phyloP scores from a whole-genome alignment of 2,888 invertebrate species.

The Acrobasis suavella region DNA sequence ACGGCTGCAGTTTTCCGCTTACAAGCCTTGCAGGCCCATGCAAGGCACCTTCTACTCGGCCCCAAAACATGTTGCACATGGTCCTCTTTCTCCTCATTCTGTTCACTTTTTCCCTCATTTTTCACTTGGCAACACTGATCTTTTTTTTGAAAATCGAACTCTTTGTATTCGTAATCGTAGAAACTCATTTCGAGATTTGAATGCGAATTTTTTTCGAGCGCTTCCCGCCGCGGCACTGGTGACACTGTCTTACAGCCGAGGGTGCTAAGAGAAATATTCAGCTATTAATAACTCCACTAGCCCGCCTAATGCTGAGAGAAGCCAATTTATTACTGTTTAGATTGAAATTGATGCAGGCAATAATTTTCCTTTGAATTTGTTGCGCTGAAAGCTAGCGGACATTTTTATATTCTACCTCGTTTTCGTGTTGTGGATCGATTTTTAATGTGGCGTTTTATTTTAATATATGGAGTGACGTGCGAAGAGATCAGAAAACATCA shows the following conservation, averaged over 20 bases:
- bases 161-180: conserved; percentile 49
- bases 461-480: conserved; percentile 14
- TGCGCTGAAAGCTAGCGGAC: conserved; percentile 70
- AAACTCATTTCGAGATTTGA: conserved; percentile 30
- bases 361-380: conserved; percentile 78
- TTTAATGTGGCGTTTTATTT: conserved; percentile 54
- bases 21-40: conserved; percentile 99
- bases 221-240: conserved; percentile 60
- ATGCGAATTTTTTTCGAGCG: conserved; percentile 63
- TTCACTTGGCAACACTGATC: conserved; percentile 62
- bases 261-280: conserved; percentile 73
- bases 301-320: conserved; percentile 68
- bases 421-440: conserved; percentile 64
- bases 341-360: conserved; percentile 79
- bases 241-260: conserved; percentile 70
- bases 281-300: conserved; percentile 78
- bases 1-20: conserved; percentile 97
- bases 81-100: conserved; percentile 51
- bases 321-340: conserved; percentile 81
- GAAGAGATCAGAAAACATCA: conserved; percentile 8
- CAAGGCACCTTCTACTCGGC: conserved; percentile 89
- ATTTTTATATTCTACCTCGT: conserved; percentile 64
- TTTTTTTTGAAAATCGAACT: conserved; percentile 48
- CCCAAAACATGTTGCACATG: conserved; percentile 79
- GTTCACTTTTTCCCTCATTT: conserved; percentile 54